Percentiles rank a stretch among this genome's conserved stretches.
Conservation (phyloP, 1,140 invertebrate genomes). For the Solen grandis region DNA sequence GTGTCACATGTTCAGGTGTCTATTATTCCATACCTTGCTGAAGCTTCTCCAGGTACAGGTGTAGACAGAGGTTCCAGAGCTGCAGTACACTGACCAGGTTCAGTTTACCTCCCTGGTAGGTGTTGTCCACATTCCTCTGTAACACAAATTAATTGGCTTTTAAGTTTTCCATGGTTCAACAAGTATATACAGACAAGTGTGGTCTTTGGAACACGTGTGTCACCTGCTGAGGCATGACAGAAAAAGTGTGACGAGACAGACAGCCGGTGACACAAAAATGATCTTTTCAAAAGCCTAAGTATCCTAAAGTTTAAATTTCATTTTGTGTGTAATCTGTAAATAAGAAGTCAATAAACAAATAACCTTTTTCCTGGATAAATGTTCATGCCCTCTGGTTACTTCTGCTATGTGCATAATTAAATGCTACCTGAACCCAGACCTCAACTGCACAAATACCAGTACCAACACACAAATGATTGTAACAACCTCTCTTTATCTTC, state of each 20-base stretch:
- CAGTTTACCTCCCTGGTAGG: slow-evolving; percentile 72
- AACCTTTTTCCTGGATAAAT: no score
- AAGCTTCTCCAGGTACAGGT: slow-evolving; percentile 71
- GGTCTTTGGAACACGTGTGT: no score
- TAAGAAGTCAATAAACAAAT: no score
- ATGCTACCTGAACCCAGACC: no score
- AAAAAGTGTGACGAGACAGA: neutral
- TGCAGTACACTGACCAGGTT: slow-evolving; percentile 74
- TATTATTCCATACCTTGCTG: slow-evolving; percentile 73
- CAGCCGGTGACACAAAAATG: neutral
- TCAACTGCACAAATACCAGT: no score
- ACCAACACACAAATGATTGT: no score
- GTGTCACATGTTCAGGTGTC: no score
- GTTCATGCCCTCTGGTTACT: no score
- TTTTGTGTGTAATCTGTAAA: no score
- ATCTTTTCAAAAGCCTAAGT: neutral
- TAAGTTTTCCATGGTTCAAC: neutral
- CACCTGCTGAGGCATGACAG: no score
- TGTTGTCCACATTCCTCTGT: slow-evolving; percentile 75
- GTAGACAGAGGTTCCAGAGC: slow-evolving; percentile 74
- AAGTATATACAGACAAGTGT: neutral
- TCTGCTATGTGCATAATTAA: no score
- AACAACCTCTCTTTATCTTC: no score
- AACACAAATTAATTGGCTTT: slow-evolving; percentile 63
- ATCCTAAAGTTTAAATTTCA: neutral